Conservation (phyloP, 2,888 invertebrate genomes). For the Portevinia maculata region DNA sequence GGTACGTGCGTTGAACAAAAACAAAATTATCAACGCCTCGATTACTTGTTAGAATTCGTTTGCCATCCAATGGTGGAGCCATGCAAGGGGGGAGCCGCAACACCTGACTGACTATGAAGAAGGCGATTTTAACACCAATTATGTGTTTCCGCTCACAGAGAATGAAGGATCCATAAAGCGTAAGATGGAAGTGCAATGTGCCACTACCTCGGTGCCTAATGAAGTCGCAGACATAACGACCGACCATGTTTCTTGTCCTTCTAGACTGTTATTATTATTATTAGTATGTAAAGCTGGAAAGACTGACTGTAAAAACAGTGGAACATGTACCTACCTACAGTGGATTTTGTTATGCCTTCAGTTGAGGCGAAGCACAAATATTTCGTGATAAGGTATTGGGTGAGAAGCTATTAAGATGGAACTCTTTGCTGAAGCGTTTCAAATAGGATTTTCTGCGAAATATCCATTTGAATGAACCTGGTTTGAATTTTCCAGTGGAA, state of each 20-base stretch:
- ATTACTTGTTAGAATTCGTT: constrained; percentile 40
- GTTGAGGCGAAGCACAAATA: constrained; percentile 16
- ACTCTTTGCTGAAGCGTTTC: constrained; percentile 32
- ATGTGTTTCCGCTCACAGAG: constrained; percentile 62
- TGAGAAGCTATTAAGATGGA: constrained; percentile 31
- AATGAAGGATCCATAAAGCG: constrained; percentile 65
- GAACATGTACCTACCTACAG: no score
- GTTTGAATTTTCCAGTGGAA: constrained; percentile 26
- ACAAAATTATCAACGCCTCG: constrained; percentile 61
- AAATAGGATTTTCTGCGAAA: constrained; percentile 58
- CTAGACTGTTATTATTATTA: constrained; percentile 32
- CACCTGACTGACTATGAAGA: constrained; percentile 10
- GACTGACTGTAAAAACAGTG: background rate
- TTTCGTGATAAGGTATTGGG: constrained; percentile 55
- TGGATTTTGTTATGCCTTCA: constrained; percentile 12
- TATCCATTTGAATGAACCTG: constrained; percentile 31
- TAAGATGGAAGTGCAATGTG: constrained; percentile 73
- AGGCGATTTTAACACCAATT: constrained; percentile 66
- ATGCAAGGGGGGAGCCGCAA: background rate
- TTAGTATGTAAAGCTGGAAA: constrained; percentile 7
- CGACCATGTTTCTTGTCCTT: constrained; percentile 52
- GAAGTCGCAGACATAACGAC: constrained; percentile 69
- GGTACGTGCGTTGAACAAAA: constrained; percentile 68
- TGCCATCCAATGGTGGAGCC: background rate
- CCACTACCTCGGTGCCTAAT: constrained; percentile 65